Evolutionary conservation across 2,113 vertebrate species (phyloP).

Genomic region (Gallinago undulata): DNA sequence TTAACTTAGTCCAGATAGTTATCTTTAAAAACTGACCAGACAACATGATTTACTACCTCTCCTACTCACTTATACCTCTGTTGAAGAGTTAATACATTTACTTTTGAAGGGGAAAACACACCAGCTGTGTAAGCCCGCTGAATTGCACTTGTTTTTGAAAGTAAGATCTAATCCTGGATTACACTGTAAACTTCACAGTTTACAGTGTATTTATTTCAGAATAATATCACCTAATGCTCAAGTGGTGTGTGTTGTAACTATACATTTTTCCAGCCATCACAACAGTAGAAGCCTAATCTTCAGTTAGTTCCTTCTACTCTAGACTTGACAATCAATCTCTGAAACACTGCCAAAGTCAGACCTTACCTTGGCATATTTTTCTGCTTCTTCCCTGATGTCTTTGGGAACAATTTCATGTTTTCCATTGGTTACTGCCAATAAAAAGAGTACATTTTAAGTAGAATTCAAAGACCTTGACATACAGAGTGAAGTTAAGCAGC

Average conservation of each 20-base stretch:
- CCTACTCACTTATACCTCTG: not conserved
- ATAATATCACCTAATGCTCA: rapidly evolving
- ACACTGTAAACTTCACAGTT: not conserved
- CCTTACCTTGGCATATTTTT: conserved; percentile 97
- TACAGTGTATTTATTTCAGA: too few species aligned
- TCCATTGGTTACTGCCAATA: conserved; percentile 89
- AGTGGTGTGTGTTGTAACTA: not conserved
- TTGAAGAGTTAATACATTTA: not conserved
- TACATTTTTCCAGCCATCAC: not conserved
- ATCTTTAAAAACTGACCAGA: not conserved
- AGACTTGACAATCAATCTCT: not conserved
- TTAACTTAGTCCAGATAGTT: not conserved
- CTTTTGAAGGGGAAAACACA: not conserved
- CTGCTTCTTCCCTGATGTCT: conserved; percentile 93
- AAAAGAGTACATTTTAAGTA: not conserved
- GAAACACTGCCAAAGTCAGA: rapidly evolving
- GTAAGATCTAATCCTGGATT: not conserved
- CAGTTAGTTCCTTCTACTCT: not conserved
- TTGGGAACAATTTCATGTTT: conserved; percentile 94
- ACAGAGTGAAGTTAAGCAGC: not conserved
- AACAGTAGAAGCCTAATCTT: not conserved
- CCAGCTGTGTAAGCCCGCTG: not conserved
- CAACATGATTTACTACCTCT: not conserved
- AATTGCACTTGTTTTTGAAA: not conserved
- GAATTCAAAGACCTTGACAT: not conserved